Evolutionary conservation across 1,140 invertebrate genomes (phyloP).

Genomic region (Mactra quadrangularis): DNA sequence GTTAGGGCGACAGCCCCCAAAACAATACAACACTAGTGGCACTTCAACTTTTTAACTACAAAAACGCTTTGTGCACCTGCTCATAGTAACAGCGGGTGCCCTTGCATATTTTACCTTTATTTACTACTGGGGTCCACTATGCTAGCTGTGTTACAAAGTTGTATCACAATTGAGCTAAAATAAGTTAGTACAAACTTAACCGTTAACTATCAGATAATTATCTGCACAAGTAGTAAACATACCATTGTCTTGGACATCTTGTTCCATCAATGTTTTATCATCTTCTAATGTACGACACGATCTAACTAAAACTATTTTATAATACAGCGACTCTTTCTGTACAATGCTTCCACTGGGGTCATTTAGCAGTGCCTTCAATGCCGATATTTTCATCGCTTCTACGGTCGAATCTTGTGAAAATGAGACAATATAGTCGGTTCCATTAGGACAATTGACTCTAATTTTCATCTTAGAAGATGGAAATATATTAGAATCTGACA

Average conservation of each 20-base stretch:
- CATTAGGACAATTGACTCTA: constrained; percentile 79
- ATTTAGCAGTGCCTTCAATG: constrained; percentile 77
- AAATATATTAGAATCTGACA: constrained; percentile 77
- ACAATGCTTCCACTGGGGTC: constrained; percentile 75
- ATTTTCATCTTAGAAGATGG: constrained; percentile 79
- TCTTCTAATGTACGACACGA: constrained; percentile 78
- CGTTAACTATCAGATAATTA: too few species aligned
- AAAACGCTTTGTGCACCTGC: too few species aligned
- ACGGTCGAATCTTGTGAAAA: constrained; percentile 80
- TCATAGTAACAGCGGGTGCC: too few species aligned
- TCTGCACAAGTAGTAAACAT: too few species aligned
- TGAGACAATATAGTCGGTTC: constrained; percentile 76
- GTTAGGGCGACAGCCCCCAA: too few species aligned
- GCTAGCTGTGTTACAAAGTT: too few species aligned
- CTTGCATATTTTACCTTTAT: too few species aligned
- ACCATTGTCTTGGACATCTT: constrained; percentile 82
- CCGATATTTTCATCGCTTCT: constrained; percentile 82
- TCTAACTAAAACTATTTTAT: constrained; percentile 81
- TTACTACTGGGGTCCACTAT: too few species aligned
- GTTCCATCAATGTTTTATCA: constrained; percentile 77
- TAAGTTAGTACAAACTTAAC: too few species aligned
- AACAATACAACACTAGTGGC: too few species aligned
- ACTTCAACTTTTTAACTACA: too few species aligned
- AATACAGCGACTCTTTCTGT: constrained; percentile 79
- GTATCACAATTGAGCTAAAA: too few species aligned